phyloP scores from a whole-genome alignment of 2,113 vertebrate species.

The Osmerus mordax region DNA sequence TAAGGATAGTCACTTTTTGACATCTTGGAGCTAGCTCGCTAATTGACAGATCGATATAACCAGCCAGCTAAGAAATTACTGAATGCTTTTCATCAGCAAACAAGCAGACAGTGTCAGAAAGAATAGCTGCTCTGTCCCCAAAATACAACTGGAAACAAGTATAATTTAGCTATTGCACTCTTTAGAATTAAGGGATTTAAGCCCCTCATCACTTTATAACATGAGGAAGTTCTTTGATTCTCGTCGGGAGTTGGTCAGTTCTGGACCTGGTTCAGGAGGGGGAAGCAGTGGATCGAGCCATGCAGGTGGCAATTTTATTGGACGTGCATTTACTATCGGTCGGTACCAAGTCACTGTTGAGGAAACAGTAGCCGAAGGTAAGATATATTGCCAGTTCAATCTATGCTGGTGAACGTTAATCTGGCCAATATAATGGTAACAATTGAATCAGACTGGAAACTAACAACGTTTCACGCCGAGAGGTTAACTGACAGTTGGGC shows the following conservation, averaged over 20 bases:
- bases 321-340: constrained; percentile 87
- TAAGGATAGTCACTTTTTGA: no score
- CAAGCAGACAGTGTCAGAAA: constrained; percentile 16
- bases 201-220: constrained; percentile 32
- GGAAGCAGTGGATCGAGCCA: constrained; percentile 79
- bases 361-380: constrained; percentile 97
- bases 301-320: constrained; percentile 88
- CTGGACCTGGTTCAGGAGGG: constrained; percentile 87
- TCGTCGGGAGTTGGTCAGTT: constrained; percentile 88
- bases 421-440: no score
- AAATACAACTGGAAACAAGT: constrained; percentile 14
- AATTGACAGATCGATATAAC: no score
- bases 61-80: neutral
- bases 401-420: neutral
- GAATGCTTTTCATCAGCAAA: constrained; percentile 24
- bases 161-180: neutral
- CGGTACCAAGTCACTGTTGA: constrained; percentile 95
- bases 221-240: constrained; percentile 99
- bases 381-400: constrained; percentile 11
- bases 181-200: constrained; percentile 8
- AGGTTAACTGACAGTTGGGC: no score
- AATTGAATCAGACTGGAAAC: no score
- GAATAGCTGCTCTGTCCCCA: neutral
- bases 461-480: no score
- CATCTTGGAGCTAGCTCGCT: no score